Conservation (phyloP, 2,113 vertebrate species). For the Gyps fulvus region DNA sequence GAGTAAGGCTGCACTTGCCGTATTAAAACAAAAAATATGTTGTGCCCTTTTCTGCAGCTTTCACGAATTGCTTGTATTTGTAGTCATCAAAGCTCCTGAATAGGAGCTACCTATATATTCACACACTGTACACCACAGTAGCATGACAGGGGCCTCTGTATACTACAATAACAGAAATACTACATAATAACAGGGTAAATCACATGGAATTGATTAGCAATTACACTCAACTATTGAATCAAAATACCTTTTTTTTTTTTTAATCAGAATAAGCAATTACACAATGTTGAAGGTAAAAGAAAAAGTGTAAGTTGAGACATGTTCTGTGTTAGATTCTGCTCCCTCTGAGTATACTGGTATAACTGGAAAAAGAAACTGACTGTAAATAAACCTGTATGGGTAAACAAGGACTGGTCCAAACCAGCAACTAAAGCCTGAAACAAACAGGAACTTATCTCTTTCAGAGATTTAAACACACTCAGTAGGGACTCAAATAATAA, state of each 20-base stretch:
- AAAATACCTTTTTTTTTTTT: not conserved
- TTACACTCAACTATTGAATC: not conserved
- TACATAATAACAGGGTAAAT: not conserved
- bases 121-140: not conserved
- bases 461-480: slow-evolving; percentile 7
- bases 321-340: not conserved
- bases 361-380: slow-evolving; percentile 31
- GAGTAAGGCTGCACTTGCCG: not conserved
- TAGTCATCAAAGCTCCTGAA: not conserved
- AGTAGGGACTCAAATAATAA: slow-evolving; percentile 2
- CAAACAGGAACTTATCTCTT: slow-evolving; percentile 20
- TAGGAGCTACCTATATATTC: not conserved
- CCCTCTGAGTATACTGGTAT: not conserved
- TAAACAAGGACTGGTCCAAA: slow-evolving; percentile 15
- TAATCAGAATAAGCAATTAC: not conserved
- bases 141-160: not conserved
- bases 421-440: slow-evolving; percentile 23
- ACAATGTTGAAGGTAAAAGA: not conserved
- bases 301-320: not conserved
- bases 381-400: slow-evolving; percentile 6
- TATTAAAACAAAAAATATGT: not conserved
- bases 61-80: not conserved
- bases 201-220: not conserved
- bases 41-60: not conserved
- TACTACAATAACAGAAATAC: not conserved